Conservation (phyloP, 2,888 invertebrate species). For the Stratiomys singularior region DNA sequence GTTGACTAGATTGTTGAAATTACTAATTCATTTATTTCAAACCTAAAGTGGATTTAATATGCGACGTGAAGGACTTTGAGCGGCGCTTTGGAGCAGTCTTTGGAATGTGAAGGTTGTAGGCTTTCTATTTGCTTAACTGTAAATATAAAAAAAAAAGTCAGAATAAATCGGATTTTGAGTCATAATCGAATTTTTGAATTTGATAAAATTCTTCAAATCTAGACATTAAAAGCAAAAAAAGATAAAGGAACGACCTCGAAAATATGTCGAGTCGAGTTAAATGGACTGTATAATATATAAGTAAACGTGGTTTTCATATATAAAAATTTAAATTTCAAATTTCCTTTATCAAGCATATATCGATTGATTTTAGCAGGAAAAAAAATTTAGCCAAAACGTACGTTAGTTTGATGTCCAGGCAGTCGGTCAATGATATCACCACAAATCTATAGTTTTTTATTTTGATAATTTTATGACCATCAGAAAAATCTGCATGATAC, state of each 20-base stretch:
- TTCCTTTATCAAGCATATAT: conserved; percentile 12
- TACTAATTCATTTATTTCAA: background rate
- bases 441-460: background rate
- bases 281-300: background rate
- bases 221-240: background rate
- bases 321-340: conserved; percentile 22
- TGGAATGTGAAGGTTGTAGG: background rate
- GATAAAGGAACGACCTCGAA: too few species aligned
- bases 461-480: background rate
- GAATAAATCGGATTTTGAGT: background rate
- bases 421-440: conserved; percentile 28
- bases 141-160: background rate
- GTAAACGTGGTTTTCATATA: background rate
- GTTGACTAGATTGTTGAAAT: conserved; percentile 21
- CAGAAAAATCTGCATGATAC: conserved; percentile 12
- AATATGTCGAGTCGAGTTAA: background rate
- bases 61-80: background rate
- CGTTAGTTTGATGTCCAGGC: background rate
- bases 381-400: background rate
- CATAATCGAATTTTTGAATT: background rate
- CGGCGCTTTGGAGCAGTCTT: conserved; percentile 2
- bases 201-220: background rate
- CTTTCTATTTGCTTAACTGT: background rate
- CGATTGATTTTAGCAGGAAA: background rate
- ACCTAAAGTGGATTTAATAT: background rate